Evolutionary conservation across 2,113 vertebrate genomes (phyloP), one percentile per base, ranked within the genome.

Genomic region (Rhynchomys soricoides): DNA sequence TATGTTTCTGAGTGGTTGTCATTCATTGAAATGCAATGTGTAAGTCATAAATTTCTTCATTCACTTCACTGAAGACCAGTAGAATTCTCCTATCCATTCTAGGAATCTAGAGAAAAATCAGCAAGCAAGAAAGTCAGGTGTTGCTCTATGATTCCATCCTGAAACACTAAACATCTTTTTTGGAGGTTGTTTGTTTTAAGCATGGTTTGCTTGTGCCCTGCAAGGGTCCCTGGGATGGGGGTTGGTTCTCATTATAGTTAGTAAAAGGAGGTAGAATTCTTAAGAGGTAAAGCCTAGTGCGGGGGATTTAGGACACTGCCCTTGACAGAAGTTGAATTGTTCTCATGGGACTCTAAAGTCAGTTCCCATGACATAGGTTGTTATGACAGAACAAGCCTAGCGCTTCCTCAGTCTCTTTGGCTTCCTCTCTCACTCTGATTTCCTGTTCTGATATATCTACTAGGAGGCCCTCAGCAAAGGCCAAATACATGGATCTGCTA

Each of bases 21-120:
- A 70, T 52, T 73, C 3, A 75, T 81, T 59, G 89, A 92, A 40
- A 19, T 34, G 31, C 66, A 12, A 7, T 73, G 55, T 75, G 77
- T 73, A 48, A 77, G 48, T 68, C 50, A 50, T 68, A 57, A 24
- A 66, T 73, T 45, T 12, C 68, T 91, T 94, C 16, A 45, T 73
- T 37, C 16, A 59, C 85, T 92, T 22, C 40, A 17, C 7, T 86
- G 71, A 91, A 81, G 43, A 89, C 52, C 9, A 82, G 68, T 43
- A 81, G 70, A 88, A 15, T 66, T 89, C 43, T 70, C 5, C 62
- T 89, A 29, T 17, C 29, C n/a, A 52, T 74, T 70, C 40, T 68
- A 24, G 26, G 91, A 68, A 26, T 83, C 68, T 48, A 92, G 52
- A 90, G 57, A 78, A 4, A 97, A 88, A 45, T 96, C 40, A 55